Percentiles rank a stretch among this genome's conserved stretches.
Evolutionary conservation across 2,888 invertebrate species (phyloP).

Genomic region (Chrysodeixis includens): DNA sequence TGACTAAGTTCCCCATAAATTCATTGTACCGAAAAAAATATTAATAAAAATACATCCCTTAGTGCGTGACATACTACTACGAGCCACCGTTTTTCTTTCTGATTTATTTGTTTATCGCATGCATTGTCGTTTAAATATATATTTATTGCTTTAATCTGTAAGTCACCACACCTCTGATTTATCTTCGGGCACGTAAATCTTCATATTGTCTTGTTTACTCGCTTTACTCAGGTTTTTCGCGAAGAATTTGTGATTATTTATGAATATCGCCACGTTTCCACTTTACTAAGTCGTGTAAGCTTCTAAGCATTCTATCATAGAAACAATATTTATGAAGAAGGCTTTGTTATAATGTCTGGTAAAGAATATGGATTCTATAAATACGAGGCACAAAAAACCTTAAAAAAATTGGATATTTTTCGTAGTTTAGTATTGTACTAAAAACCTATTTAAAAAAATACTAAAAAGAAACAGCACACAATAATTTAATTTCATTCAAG

Average conservation of each 20-base stretch:
- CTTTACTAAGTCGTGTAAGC: not conserved
- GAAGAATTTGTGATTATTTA: conserved; percentile 13
- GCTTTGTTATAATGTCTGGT: not conserved
- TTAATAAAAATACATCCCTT: conserved; percentile 41
- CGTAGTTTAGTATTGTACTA: too few relatives aligned
- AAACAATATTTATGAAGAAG: not conserved
- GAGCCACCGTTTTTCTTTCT: conserved; percentile 42
- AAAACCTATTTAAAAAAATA: too few relatives aligned
- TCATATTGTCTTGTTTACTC: conserved; percentile 31
- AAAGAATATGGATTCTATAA: too few relatives aligned
- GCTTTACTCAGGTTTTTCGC: conserved; percentile 22
- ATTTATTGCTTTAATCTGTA: conserved; percentile 57
- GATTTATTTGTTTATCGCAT: conserved; percentile 59
- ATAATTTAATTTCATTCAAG: too few relatives aligned
- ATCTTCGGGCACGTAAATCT: conserved; percentile 40
- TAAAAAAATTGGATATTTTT: too few relatives aligned
- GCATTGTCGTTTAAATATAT: conserved; percentile 52
- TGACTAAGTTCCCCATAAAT: conserved; percentile 29
- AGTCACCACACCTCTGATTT: conserved; percentile 55
- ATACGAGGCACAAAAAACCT: too few relatives aligned
- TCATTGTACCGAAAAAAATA: conserved; percentile 30
- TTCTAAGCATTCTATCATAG: not conserved
- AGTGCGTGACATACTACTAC: conserved; percentile 44
- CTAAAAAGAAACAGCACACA: too few relatives aligned
- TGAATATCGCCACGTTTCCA: conserved; percentile 13